Percentiles rank a stretch among this genome's conserved stretches.
Conservation (phyloP, 2,888 invertebrate species). For the Isotomurus palustris region DNA sequence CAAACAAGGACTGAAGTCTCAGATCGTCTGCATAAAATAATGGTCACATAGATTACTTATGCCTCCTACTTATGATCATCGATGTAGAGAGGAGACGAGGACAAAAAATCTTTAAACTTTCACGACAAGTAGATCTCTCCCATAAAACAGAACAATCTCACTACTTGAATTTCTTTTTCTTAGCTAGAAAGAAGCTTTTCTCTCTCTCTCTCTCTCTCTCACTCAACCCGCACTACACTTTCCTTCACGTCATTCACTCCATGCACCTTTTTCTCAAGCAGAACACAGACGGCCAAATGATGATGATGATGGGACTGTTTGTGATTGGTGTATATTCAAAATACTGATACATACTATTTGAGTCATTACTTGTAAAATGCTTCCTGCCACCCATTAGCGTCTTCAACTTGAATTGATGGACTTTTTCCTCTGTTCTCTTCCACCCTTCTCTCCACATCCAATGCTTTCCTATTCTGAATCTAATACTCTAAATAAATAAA, state of each 20-base stretch:
- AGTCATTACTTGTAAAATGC: constrained; percentile 42
- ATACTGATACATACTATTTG: constrained; percentile 11
- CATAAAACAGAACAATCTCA: background rate
- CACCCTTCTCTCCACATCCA: constrained; percentile 14
- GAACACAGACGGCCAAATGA: constrained; percentile 1
- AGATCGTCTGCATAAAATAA: constrained; percentile 6
- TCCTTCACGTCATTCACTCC: background rate
- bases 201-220: background rate
- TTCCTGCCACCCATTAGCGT: constrained; percentile 43
- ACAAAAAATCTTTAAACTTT: constrained; percentile 18
- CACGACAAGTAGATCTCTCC: constrained; percentile 12
- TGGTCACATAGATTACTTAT: constrained; percentile 20
- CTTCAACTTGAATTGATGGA: constrained; percentile 40
- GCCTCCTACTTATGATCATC: constrained; percentile 20
- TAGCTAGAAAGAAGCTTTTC: background rate
- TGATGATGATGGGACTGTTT: constrained; percentile 10
- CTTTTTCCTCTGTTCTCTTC: constrained; percentile 16
- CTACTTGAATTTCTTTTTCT: background rate
- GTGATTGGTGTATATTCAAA: constrained; percentile 13
- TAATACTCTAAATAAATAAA: background rate
- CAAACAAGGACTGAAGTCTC: no score
- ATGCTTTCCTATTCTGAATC: background rate
- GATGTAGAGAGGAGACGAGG: constrained; percentile 7
- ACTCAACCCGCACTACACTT: background rate
- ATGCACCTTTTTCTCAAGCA: background rate